Conservation (phyloP, 2,888 invertebrate species). For the Metallyticus violacea region DNA sequence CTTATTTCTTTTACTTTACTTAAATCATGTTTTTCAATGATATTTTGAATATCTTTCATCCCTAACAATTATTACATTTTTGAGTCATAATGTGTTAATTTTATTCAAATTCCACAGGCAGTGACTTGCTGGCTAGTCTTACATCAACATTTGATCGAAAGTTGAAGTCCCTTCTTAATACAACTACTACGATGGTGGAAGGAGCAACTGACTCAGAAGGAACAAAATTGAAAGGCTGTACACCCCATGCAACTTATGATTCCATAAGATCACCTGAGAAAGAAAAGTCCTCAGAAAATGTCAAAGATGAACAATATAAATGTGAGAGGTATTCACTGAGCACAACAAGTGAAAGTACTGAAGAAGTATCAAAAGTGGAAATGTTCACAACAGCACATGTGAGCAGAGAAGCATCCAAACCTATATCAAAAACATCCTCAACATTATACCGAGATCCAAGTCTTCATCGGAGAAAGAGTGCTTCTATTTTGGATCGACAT, state of each 20-base stretch:
- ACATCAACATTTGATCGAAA: conserved; percentile 84
- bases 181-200: background rate
- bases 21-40: background rate
- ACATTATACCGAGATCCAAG: conserved; percentile 50
- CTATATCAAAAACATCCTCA: background rate
- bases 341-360: background rate
- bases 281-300: background rate
- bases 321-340: background rate
- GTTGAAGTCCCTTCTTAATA: conserved; percentile 64
- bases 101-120: conserved; percentile 54
- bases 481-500: background rate
- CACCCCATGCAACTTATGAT: background rate
- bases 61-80: background rate
- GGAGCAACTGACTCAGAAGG: background rate
- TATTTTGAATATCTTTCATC: background rate
- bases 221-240: background rate
- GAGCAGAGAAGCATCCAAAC: background rate
- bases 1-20: no score
- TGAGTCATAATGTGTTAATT: background rate
- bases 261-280: background rate
- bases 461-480: conserved; percentile 47
- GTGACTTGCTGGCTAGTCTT: conserved; percentile 79
- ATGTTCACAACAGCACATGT: background rate
- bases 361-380: background rate
- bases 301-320: background rate